Percentiles rank a stretch among this genome's conserved stretches.
These are phyloP conservation scores for Scylla paramamosain DNA, from an alignment of 1,140 invertebrate genomes.

Conservation along the genomic window DNA sequence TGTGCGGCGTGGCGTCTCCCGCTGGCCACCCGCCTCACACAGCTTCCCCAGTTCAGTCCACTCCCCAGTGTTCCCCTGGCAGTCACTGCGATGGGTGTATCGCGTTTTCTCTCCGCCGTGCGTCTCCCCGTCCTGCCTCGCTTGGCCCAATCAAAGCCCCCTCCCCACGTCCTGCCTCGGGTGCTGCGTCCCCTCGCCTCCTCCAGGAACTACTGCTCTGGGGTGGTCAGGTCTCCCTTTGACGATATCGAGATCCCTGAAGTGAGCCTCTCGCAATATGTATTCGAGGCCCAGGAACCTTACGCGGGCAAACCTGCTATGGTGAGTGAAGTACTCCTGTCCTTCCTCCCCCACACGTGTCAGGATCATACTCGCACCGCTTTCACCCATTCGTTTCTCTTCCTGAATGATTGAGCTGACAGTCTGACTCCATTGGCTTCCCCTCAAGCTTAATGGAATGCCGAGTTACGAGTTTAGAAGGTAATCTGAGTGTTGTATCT, in stretches of 20 bases:
- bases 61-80: not conserved
- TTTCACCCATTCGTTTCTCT: too few relatives aligned
- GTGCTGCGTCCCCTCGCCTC: not conserved
- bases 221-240: slow-evolving; percentile 31
- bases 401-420: too few relatives aligned
- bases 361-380: not conserved
- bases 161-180: not conserved
- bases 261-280: not conserved
- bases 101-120: not conserved
- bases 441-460: too few relatives aligned
- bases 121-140: not conserved
- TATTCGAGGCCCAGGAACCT: slow-evolving; percentile 51
- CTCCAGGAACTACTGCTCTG: not conserved
- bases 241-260: slow-evolving; percentile 22
- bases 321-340: slow-evolving; percentile 27
- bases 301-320: slow-evolving; percentile 33
- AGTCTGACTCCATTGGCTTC: too few relatives aligned
- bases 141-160: not conserved
- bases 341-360: too few relatives aligned
- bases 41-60: too few relatives aligned
- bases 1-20: not conserved
- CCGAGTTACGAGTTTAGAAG: too few relatives aligned
- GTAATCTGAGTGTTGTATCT: too few relatives aligned
- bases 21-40: not conserved
- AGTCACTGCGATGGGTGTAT: not conserved